Base-by-base conservation (phyloP, 2,888 invertebrate genomes). In the Nemoura dubitans region DNA sequence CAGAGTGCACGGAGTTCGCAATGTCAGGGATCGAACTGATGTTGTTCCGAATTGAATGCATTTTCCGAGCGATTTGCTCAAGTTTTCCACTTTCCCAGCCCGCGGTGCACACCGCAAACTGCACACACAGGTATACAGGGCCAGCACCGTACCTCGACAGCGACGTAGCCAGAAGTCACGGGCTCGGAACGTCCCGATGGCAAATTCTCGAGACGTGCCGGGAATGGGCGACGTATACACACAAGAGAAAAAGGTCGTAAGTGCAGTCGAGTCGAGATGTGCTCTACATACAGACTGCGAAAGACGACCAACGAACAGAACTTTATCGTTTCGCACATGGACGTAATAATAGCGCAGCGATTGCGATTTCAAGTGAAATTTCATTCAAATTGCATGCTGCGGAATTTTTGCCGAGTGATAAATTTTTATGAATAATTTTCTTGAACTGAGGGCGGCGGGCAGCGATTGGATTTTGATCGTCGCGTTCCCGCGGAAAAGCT, bases 31-130 rank as follows among this genome's bases (percentile, higher is more conserved):
- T 59, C 59, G 59, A 59, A 59, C 59, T 7, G n/a, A n/a, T n/a
- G 59, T 59, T 59, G 59, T 59, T 14, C 59, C 59, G 59, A 59
- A 59, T 59, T 59, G 59, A 59, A 59, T 59, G 59, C 59, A 59
- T 59, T 59, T 59, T 59, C 59, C 59, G 59, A 59, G 6, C 59
- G 59, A 59, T 59, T 59, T 59, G 59, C 59, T 59, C 59, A 3
- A 59, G 21, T 59, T 59, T 59, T 59, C 59, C 59, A 59, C 59
- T 59, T 59, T 59, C 59, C 59, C 59, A 59, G 21, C 59, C 59
- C 59, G 10, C 36, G 36, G 59, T 59, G 59, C 59, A 10, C 59
- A 59, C 6, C 10, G 36, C 36, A 3, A 36, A 3, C 3, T 36
- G 36, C 10, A 36, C 5, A 36, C 36, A 36, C 36, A 10, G 36